Evolutionary conservation across 92 coral and sea anemone genomes (phyloP).

Genomic region (Montipora capitata): DNA sequence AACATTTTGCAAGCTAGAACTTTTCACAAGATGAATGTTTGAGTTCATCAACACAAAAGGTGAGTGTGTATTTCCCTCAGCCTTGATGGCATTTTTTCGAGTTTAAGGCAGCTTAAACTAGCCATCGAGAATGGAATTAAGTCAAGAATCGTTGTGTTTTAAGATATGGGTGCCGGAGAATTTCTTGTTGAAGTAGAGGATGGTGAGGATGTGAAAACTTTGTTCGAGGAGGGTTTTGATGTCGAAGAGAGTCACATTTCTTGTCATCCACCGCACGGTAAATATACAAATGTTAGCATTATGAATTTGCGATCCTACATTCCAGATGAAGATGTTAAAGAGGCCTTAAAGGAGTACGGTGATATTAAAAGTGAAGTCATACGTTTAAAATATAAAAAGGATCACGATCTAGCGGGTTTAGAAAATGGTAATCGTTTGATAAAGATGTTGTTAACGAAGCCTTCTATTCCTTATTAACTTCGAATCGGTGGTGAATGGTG

Average conservation of each 20-base stretch:
- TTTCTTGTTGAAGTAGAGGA: too few species aligned
- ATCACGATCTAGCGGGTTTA: conserved; percentile 22
- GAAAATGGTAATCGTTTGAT: background rate
- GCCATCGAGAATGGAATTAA: background rate
- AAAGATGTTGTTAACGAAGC: background rate
- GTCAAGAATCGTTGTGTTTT: background rate
- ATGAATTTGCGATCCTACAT: background rate
- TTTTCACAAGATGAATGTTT: too few species aligned
- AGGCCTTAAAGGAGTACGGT: background rate
- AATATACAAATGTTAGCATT: background rate
- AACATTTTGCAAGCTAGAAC: too few species aligned
- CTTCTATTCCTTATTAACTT: conserved; percentile 15
- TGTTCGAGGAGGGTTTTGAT: conserved; percentile 1
- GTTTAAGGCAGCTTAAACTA: background rate
- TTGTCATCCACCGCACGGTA: background rate
- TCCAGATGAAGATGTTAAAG: background rate
- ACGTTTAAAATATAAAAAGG: conserved; percentile 16
- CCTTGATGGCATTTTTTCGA: too few species aligned
- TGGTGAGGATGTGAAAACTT: background rate
- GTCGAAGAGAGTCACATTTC: background rate
- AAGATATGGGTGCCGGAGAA: background rate
- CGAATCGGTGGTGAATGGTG: too few species aligned
- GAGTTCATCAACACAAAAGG: too few species aligned
- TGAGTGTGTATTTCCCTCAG: too few species aligned
- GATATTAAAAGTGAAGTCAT: conserved; percentile 10